phyloP scores from a whole-genome alignment of 2,888 invertebrate species.

The Harpalus rubripes region DNA sequence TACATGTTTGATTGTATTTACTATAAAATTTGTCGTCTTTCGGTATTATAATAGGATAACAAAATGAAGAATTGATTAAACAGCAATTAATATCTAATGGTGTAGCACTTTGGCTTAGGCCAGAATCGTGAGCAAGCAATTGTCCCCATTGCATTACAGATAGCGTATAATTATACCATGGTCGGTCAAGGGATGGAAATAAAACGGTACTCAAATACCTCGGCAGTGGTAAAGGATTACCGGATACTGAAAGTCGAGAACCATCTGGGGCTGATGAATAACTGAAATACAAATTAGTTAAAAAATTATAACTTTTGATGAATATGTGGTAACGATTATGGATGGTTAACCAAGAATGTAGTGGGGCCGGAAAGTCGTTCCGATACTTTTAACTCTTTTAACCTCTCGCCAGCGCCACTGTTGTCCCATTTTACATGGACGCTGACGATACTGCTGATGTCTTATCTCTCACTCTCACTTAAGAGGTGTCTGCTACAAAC shows the following conservation, averaged over 20 bases:
- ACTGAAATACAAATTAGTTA: not conserved
- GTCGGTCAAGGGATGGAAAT: conserved; percentile 69
- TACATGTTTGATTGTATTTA: conserved; percentile 73
- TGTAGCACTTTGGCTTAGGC: conserved; percentile 49
- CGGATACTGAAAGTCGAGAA: conserved; percentile 59
- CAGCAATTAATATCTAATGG: conserved; percentile 63
- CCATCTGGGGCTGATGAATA: not conserved
- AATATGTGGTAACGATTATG: no score
- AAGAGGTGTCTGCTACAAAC: no score
- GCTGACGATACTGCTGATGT: no score
- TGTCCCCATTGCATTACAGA: conserved; percentile 75
- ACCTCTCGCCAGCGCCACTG: no score
- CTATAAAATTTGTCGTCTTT: conserved; percentile 74
- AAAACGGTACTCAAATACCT: conserved; percentile 70
- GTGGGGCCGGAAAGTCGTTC: no score
- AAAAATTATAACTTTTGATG: no score
- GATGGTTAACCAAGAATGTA: no score
- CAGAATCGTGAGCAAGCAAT: conserved; percentile 74
- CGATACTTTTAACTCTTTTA: no score
- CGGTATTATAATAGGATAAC: conserved; percentile 75
- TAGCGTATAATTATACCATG: conserved; percentile 70
- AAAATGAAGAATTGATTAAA: conserved; percentile 68
- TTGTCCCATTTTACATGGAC: no score
- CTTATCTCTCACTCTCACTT: no score
- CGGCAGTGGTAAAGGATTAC: conserved; percentile 71